Conservation (phyloP, 2,797 vertebrate species). For the Tokudaia tokunoshimensis region DNA sequence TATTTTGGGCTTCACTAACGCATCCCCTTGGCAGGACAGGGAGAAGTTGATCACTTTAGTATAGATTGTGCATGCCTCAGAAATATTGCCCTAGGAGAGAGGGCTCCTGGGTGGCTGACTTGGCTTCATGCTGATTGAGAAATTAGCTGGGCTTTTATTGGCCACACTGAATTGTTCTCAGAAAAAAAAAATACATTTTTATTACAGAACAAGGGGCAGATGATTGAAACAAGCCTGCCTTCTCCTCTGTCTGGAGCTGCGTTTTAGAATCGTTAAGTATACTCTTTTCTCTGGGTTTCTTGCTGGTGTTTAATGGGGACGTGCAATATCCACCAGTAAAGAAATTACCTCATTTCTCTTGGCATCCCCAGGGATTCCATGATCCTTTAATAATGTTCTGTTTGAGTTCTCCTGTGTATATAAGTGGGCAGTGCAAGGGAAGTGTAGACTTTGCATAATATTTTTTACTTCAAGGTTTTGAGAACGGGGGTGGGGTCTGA, state of each 20-base stretch:
- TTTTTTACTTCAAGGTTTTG: not conserved
- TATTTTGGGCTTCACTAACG: constrained; percentile 91
- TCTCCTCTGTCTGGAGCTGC: constrained; percentile 68
- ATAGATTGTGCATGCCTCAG: constrained; percentile 91
- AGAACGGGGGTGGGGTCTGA: not conserved
- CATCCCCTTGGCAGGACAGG: constrained; percentile 90
- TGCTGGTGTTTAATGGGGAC: constrained; percentile 70
- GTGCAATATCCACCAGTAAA: constrained; percentile 79
- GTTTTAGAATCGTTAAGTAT: constrained; percentile 71
- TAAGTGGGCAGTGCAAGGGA: constrained; percentile 60
- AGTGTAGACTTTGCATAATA: not conserved
- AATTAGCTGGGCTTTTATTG: constrained; percentile 92
- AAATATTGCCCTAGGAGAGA: constrained; percentile 92
- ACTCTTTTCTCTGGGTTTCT: constrained; percentile 76
- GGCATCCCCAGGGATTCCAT: constrained; percentile 68
- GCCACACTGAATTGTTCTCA: constrained; percentile 88
- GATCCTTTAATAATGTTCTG: constrained; percentile 72
- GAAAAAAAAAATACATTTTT: constrained; percentile 82
- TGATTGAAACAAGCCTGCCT: constrained; percentile 79
- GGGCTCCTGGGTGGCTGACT: constrained; percentile 91
- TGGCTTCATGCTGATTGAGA: constrained; percentile 92
- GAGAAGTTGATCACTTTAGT: constrained; percentile 92
- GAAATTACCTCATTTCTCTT: constrained; percentile 71
- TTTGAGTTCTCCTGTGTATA: constrained; percentile 63
- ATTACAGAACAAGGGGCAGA: constrained; percentile 83